Evolutionary conservation across 2,797 vertebrate genomes (phyloP), one percentile per base, ranked within the genome.

Genomic region (Yasuhikotakia modesta): DNA sequence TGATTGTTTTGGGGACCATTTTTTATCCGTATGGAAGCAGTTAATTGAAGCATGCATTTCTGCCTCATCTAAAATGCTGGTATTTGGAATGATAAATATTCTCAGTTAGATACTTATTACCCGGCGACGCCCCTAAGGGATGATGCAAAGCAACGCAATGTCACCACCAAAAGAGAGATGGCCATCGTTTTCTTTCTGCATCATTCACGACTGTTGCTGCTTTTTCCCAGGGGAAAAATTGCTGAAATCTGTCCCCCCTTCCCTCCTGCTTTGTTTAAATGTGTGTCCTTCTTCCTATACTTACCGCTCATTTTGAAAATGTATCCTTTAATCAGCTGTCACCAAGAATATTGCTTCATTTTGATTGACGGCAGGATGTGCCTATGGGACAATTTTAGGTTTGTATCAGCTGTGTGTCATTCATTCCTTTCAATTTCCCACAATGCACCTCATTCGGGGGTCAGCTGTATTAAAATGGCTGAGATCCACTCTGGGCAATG

Each of bases 381-480:
- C 60, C 55, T 22, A 39, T 46, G 75, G 45, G 67, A 64, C 48
- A 58, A 78, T 74, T 81, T 80, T 58, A 65, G 22, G 19, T 46
- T 72, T 1, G 32, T 69, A 53, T 73, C 73, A 45, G 69, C 65
- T 52, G 66, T 45, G 43, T 76, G 77, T 63, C 46, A 69, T 67
- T 79, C 63, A 72, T 57, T 55, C 60, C 45, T 71, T 81, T 76
- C 73, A 74, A 68, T 78, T 78, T 78, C 58, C 71, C 68, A 58
- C 45, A 5, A 30, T 76, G 75, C 73, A 73, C 81, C 65, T 79
- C 64, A 82, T 79, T 76, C 65, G 7, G 61, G 61, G 71, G 76
- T 74, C 78, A 76, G 70, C 52, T 72, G 64, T 80, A 82, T 81
- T 83, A 73, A 83, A 83, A 71, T 80, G 76, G 78, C 74, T 78